Evolutionary conservation across 1,140 invertebrate genomes (phyloP).

Genomic region (Pseudomyrmex flavicornis): DNA sequence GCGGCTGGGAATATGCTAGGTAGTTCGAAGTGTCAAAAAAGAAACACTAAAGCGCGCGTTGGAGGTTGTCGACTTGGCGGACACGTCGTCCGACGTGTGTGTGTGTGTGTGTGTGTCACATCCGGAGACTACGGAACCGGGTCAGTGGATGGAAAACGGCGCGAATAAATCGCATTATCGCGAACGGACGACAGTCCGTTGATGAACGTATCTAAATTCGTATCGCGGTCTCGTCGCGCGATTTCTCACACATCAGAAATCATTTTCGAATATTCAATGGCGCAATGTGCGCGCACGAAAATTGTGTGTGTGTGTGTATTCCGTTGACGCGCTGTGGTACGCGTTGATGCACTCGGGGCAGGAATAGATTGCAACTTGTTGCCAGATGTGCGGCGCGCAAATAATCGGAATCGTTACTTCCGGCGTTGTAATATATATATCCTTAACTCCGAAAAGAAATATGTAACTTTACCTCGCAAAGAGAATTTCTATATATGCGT

Average conservation of each 20-base stretch:
- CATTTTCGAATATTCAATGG: conserved; percentile 53
- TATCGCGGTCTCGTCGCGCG: conserved; percentile 40
- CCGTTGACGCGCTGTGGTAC: conserved; percentile 44
- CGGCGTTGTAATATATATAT: not conserved
- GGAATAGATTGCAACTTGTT: conserved; percentile 75
- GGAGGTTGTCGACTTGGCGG: conserved; percentile 44
- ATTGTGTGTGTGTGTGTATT: not conserved
- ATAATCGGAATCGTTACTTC: conserved; percentile 63
- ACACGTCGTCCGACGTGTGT: conserved; percentile 29
- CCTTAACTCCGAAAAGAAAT: not conserved
- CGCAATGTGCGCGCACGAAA: conserved; percentile 7
- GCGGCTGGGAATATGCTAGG: not conserved
- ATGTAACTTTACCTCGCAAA: not conserved
- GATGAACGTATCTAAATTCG: conserved; percentile 67
- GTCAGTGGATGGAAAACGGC: conserved; percentile 62
- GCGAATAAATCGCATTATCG: conserved; percentile 59
- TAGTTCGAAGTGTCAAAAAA: conserved; percentile 13
- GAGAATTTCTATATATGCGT: not conserved
- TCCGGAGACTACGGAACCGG: conserved; percentile 50
- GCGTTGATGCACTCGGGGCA: conserved; percentile 18
- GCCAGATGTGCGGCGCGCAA: conserved; percentile 67
- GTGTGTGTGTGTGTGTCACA: conserved; percentile 34
- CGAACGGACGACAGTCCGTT: conserved; percentile 34
- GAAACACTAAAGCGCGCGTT: not conserved
- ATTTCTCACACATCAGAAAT: conserved; percentile 65